These are phyloP conservation scores for human (Homo sapiens) DNA, from an alignment of 2,113 vertebrate species.

Conservation along the genomic window DNA sequence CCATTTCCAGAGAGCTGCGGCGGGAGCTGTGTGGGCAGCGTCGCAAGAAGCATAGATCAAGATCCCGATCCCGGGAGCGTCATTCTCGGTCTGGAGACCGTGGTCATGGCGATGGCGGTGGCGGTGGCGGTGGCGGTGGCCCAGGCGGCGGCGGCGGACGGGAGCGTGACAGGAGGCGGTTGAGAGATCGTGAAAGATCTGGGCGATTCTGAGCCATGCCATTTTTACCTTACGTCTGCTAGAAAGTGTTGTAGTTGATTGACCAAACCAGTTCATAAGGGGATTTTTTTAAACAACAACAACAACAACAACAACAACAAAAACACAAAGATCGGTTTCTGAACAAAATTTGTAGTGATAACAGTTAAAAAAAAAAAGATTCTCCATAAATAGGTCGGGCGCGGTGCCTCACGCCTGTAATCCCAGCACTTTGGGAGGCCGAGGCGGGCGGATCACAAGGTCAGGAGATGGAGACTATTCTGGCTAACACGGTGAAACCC, in stretches of 20 bases:
- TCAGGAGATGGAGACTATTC: too few species aligned
- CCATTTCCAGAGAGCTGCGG: conserved; percentile 96
- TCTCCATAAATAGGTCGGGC: too few species aligned
- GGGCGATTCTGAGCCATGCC: conserved; percentile 94
- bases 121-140: conserved; percentile 75
- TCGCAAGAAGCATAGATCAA: conserved; percentile 95
- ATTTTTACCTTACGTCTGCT: conserved; percentile 85
- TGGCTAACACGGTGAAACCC: too few species aligned
- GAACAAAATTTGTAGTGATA: conserved; percentile 90
- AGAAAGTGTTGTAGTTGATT: conserved; percentile 86
- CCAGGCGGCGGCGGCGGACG: conserved; percentile 85
- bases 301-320: conserved; percentile 57
- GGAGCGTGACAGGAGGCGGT: conserved; percentile 93
- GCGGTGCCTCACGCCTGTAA: too few species aligned
- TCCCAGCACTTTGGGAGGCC: too few species aligned
- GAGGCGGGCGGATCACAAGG: too few species aligned
- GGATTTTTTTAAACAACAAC: conserved; percentile 80
- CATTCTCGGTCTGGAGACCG: conserved; percentile 94
- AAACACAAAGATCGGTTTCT: conserved; percentile 84
- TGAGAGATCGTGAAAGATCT: conserved; percentile 94
- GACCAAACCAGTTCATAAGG: conserved; percentile 88
- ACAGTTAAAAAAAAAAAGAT: conserved; percentile 52
- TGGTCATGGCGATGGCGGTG: conserved; percentile 79
- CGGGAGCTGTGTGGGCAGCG: conserved; percentile 95
- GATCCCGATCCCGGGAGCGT: conserved; percentile 93